Percentiles rank a stretch among this genome's conserved stretches.
These are phyloP conservation scores for Pollenia griseotomentosa DNA, from an alignment of 2,888 invertebrate genomes.

Conservation along the genomic window DNA sequence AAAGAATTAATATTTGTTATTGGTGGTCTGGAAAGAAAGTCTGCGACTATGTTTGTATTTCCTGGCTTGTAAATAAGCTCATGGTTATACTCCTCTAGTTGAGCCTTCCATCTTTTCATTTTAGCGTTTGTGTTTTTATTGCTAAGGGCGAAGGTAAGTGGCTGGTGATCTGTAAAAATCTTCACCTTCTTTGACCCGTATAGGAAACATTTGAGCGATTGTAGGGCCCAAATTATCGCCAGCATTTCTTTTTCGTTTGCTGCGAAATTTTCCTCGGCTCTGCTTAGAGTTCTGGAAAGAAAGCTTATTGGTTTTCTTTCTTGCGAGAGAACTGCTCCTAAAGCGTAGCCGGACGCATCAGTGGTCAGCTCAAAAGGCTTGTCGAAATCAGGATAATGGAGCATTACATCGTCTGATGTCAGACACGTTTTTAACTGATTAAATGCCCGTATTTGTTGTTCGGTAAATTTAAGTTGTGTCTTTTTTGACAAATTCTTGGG, in stretches of 20 bases:
- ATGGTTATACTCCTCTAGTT: constrained; percentile 70
- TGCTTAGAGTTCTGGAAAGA: constrained; percentile 52
- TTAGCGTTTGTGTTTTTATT: constrained; percentile 49
- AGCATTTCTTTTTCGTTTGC: constrained; percentile 62
- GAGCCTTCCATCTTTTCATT: constrained; percentile 59
- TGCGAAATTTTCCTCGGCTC: constrained; percentile 45
- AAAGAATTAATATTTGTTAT: background rate
- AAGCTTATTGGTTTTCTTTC: constrained; percentile 44
- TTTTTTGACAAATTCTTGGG: constrained; percentile 55
- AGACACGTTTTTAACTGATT: background rate
- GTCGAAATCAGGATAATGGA: background rate
- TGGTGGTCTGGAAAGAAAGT: background rate
- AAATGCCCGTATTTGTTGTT: background rate
- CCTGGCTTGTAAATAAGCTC: constrained; percentile 56
- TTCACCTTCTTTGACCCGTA: constrained; percentile 33
- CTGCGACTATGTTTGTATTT: constrained; percentile 48
- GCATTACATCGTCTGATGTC: background rate
- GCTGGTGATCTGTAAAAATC: constrained; percentile 44
- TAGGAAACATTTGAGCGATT: background rate
- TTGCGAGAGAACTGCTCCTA: constrained; percentile 59
- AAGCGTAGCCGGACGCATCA: constrained; percentile 59
- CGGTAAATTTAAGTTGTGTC: background rate
- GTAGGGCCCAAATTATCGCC: constrained; percentile 44
- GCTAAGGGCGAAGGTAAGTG: constrained; percentile 15
- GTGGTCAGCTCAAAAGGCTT: constrained; percentile 49